These are phyloP conservation scores for Microctonus brassicae DNA, from an alignment of 2,888 invertebrate species.

Conservation along the genomic window DNA sequence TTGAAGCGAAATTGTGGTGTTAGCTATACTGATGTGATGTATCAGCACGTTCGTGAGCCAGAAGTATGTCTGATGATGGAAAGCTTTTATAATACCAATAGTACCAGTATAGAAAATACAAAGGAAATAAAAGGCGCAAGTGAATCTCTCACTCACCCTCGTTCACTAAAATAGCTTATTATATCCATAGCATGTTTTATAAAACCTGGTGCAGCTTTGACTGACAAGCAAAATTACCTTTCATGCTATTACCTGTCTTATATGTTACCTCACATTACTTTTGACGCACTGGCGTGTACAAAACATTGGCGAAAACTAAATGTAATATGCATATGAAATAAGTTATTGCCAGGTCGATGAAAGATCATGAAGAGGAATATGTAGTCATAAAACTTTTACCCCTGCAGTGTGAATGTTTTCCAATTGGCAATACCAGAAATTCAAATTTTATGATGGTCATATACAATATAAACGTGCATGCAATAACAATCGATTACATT, in stretches of 20 bases:
- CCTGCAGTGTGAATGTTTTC: slow-evolving; percentile 7
- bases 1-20: background rate
- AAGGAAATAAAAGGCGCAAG: slow-evolving; percentile 21
- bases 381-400: background rate
- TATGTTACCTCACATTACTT: background rate
- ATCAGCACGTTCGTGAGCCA: slow-evolving; percentile 27
- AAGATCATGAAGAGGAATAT: background rate
- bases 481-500: slow-evolving; percentile 35
- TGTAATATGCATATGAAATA: background rate
- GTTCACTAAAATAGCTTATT: slow-evolving; percentile 15
- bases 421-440: background rate
- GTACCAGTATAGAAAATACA: slow-evolving; percentile 19
- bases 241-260: slow-evolving; percentile 19
- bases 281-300: slow-evolving; percentile 7
- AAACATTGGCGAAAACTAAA: background rate
- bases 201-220: slow-evolving; percentile 18
- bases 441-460: slow-evolving; percentile 25
- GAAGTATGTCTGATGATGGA: slow-evolving; percentile 12
- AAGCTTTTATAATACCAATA: too few species aligned
- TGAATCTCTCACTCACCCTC: slow-evolving; percentile 29
- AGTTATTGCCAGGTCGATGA: background rate
- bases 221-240: slow-evolving; percentile 23
- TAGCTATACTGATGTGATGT: background rate
- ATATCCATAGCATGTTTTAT: slow-evolving; percentile 22
- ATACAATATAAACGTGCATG: slow-evolving; percentile 25